phyloP scores from a whole-genome alignment of 2,113 vertebrate species.

The Istiophorus platypterus region DNA sequence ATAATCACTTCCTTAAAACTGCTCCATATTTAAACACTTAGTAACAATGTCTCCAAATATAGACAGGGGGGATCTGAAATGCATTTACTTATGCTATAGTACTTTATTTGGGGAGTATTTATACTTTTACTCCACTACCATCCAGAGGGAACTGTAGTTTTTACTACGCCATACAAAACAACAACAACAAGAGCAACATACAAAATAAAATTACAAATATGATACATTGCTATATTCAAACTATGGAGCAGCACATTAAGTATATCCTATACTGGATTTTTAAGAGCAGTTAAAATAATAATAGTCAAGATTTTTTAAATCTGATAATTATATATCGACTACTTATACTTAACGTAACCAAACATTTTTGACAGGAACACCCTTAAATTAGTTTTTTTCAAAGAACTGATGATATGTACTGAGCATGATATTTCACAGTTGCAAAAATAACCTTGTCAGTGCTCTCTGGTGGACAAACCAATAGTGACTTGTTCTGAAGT shows the following conservation, averaged over 20 bases:
- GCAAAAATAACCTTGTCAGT: not conserved
- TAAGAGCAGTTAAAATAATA: not conserved
- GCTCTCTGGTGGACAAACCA: not conserved
- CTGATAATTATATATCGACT: not conserved
- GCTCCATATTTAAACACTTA: not conserved
- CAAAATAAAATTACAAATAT: not conserved
- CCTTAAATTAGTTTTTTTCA: not conserved
- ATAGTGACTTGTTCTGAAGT: not conserved
- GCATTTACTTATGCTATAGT: not conserved
- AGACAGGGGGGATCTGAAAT: not conserved
- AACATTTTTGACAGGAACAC: not conserved
- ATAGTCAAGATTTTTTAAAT: not conserved
- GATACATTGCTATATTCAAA: not conserved
- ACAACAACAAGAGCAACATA: too few relatives aligned
- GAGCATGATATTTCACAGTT: not conserved
- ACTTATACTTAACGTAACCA: too few relatives aligned
- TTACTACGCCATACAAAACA: too few relatives aligned
- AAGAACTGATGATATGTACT: not conserved
- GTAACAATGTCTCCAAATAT: not conserved
- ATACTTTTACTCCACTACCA: not conserved
- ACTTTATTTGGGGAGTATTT: not conserved
- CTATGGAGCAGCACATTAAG: not conserved
- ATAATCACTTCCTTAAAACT: slow-evolving; percentile 28
- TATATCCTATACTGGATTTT: not conserved
- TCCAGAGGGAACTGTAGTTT: not conserved